Conservation (phyloP, 1,140 invertebrate genomes). For the Planococcus citri region DNA sequence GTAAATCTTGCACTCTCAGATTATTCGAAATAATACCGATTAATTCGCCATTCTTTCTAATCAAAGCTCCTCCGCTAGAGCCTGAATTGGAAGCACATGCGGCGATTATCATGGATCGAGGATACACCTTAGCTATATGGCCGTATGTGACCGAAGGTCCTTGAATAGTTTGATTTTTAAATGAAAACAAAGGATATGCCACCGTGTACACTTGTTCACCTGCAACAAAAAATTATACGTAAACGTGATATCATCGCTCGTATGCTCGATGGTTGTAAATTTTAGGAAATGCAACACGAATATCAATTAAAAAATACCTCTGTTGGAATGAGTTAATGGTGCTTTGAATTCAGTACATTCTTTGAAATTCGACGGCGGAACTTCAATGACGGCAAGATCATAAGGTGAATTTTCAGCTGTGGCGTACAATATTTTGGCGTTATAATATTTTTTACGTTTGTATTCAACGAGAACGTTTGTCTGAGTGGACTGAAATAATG, state of each 20-base stretch:
- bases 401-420: background rate
- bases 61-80: background rate
- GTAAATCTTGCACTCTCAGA: background rate
- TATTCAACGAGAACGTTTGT: background rate
- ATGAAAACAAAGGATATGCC: background rate
- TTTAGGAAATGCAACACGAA: too few species aligned
- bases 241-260: background rate
- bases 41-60: background rate
- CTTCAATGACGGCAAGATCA: background rate
- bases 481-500: background rate
- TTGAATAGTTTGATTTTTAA: background rate
- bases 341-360: background rate
- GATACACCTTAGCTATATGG: background rate
- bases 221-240: background rate
- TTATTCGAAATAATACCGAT: background rate
- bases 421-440: background rate
- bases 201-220: background rate
- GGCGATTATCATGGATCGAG: background rate
- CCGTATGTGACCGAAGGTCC: background rate
- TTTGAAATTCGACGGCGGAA: background rate
- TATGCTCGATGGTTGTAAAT: too few species aligned
- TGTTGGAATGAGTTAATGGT: too few species aligned
- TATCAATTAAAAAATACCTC: too few species aligned
- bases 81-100: background rate
- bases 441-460: conserved; percentile 2